Evolutionary conservation across 1,140 invertebrate species (phyloP), one percentile per base, ranked within the genome.

Genomic region (Diploscapter pachys): DNA sequence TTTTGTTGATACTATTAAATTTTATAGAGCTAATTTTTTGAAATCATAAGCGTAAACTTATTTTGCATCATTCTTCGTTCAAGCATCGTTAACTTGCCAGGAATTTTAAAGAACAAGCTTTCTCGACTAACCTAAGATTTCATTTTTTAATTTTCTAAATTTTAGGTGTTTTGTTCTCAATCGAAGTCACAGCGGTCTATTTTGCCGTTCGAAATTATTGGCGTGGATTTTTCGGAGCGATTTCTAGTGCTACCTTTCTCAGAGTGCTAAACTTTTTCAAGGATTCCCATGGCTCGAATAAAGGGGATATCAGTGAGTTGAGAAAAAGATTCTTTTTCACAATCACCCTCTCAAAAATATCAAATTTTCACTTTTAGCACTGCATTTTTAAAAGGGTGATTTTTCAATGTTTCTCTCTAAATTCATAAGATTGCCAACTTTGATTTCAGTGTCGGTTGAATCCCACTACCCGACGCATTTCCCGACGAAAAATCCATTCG

Each of bases 181-280:
- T 99, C 78, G 96, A 99, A 89, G 96, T 98, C 87, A 99, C 96
- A 51, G 94, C 95, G 0, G 95, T 95, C 0, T 99, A 97, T 86
- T 99, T 99, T 87, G 95, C 96, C 4, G 94, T 98, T 0, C 89
- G 96, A 71, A 99, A 98, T 85, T 99, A 99, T 86, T 99, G 96
- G 96, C 88, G 96, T 71, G 96, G 95, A 0, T 99, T 99, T 87
- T 99, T 98, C 85, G 92, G 95, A 0, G 95, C 96, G 4, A 95
- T 97, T 2, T 97, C 93, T 87, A 94, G 95, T 55, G 96, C 96
- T 0, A 93, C 95, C 3, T 91, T 96, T 82, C 98, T 98, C 87
- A 89, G 95, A 3, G 87, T 99, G 4, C 86, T 85, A 31, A 64
- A 52, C 66, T 61, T 66, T 13, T 72, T 72, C 11, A 55, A 51